A percentile compares a stretch with the other conserved stretches of the same genome.
Conservation (phyloP, 2,888 invertebrate genomes). For the Catocala nupta region DNA sequence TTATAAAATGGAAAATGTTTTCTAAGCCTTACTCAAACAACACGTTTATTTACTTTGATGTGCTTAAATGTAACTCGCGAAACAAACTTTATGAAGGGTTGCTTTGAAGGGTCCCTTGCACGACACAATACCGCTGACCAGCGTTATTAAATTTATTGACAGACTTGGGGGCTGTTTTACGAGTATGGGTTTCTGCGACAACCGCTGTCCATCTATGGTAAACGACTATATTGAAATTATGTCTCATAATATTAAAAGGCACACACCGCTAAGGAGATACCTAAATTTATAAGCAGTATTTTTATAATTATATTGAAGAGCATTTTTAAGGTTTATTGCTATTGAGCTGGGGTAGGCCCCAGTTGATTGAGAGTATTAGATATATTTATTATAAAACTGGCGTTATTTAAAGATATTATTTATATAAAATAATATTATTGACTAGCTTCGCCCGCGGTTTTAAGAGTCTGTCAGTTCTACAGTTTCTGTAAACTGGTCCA, state of each 20-base stretch:
- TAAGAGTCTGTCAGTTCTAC: too few species aligned
- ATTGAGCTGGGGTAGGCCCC: too few species aligned
- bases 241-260: background rate
- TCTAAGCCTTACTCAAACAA: conserved; percentile 12
- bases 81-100: conserved; percentile 27
- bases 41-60: conserved; percentile 15
- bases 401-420: too few species aligned
- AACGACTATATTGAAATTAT: background rate
- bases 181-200: background rate
- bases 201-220: background rate
- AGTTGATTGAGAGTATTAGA: too few species aligned
- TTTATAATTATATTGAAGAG: too few species aligned
- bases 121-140: conserved; percentile 18
- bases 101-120: conserved; percentile 9
- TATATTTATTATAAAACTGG: too few species aligned
- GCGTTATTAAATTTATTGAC: conserved; percentile 24
- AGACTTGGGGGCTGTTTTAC: conserved; percentile 7
- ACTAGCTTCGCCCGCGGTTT: too few species aligned
- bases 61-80: conserved; percentile 13
- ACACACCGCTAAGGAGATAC: too few species aligned
- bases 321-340: too few species aligned
- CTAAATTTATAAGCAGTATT: too few species aligned
- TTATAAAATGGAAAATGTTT: conserved; percentile 4
- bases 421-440: too few species aligned
- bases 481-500: too few species aligned